These are phyloP conservation scores for Microtus oregoni DNA, from an alignment of 2,113 vertebrate species.

Conservation along the genomic window DNA sequence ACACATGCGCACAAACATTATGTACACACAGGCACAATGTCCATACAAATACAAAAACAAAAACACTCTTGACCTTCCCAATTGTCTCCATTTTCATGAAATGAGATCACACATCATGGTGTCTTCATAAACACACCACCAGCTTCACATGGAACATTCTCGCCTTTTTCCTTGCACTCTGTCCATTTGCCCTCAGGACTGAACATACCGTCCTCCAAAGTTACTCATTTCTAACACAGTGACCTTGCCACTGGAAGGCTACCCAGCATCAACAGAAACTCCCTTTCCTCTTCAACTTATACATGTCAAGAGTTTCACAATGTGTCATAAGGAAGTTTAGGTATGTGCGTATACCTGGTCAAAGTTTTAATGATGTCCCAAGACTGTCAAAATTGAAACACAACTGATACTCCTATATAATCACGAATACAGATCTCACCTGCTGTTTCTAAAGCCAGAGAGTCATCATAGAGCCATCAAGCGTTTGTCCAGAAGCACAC, in stretches of 20 bases:
- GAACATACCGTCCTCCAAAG: fast-evolving
- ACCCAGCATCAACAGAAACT: background rate
- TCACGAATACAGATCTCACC: fast-evolving
- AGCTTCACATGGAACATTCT: fast-evolving
- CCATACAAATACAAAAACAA: background rate
- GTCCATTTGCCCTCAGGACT: background rate
- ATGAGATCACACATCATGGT: background rate
- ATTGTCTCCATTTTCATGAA: fast-evolving
- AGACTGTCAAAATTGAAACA: background rate
- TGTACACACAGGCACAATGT: background rate
- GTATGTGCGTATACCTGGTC: no score
- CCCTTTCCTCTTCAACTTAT: background rate
- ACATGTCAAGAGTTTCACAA: background rate
- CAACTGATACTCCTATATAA: fast-evolving
- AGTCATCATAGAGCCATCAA: no score
- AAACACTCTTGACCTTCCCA: no score
- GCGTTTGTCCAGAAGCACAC: background rate
- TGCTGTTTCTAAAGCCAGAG: background rate
- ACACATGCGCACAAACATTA: background rate
- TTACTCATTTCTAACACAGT: fast-evolving
- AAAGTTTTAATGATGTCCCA: fast-evolving
- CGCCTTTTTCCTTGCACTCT: background rate
- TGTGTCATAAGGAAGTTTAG: background rate
- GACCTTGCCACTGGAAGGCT: background rate
- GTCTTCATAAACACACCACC: background rate